phyloP scores from a whole-genome alignment of 64 coral and sea anemone genomes.

The Astreopora myriophthalma region DNA sequence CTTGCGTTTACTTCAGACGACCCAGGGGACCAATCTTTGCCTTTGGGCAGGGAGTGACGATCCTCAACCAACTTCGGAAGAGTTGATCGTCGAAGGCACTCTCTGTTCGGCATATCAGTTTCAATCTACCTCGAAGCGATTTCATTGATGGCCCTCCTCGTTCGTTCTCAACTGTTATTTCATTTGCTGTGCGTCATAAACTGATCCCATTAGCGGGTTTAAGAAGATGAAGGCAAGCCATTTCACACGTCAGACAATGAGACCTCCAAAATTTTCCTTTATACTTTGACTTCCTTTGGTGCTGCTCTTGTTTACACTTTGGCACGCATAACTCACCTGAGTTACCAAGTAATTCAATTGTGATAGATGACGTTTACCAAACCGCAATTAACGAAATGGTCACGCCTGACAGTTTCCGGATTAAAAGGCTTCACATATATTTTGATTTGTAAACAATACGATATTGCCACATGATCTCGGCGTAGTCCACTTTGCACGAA shows the following conservation, averaged over 20 bases:
- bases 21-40: slow-evolving; percentile 58
- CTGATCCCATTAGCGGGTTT: background rate
- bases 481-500: no score
- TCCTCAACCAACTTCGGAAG: slow-evolving; percentile 26
- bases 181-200: background rate
- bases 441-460: background rate
- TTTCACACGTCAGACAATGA: background rate
- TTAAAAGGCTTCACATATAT: background rate
- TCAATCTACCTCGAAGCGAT: background rate
- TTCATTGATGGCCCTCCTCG: background rate
- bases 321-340: background rate
- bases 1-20: slow-evolving; percentile 73
- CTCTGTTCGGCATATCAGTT: slow-evolving; percentile 20
- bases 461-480: no score
- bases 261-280: background rate
- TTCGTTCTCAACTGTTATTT: background rate
- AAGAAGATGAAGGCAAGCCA: background rate
- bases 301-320: slow-evolving; percentile 8
- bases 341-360: slow-evolving; percentile 48
- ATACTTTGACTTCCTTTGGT: background rate
- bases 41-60: background rate
- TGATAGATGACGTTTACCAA: background rate
- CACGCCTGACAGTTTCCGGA: background rate
- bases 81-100: slow-evolving; percentile 12
- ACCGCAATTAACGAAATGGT: slow-evolving; percentile 8